Evolutionary conservation across 2,888 invertebrate genomes (phyloP).

Genomic region (Caenorhabditis wallacei): DNA sequence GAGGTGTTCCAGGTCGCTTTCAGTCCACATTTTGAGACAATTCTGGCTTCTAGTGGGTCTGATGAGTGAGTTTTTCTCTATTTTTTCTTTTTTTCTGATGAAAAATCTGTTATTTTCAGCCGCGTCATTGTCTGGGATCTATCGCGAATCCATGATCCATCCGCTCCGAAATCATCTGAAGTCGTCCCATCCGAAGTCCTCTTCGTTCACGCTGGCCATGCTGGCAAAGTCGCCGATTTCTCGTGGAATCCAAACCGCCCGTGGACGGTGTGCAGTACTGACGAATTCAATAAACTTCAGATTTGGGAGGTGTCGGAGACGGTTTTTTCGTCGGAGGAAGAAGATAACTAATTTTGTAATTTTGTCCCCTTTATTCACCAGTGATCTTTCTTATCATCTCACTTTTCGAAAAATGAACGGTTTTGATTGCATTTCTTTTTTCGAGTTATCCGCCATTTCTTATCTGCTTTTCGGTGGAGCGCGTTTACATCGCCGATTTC

Average conservation of each 20-base stretch:
- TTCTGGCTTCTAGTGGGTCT: slow-evolving; percentile 97
- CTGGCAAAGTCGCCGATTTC: slow-evolving; percentile 99
- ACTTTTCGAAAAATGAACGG: neutral
- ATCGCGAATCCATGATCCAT: slow-evolving; percentile 99
- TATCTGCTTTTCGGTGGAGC: slow-evolving; percentile 11
- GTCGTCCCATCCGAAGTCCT: too few species aligned
- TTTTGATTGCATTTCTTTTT: neutral
- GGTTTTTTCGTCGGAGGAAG: slow-evolving; percentile 4
- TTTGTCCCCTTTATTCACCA: neutral
- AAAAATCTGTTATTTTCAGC: slow-evolving; percentile 6
- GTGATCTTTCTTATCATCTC: neutral
- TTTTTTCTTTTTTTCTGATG: too few species aligned
- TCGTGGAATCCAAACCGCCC: slow-evolving; percentile 99
- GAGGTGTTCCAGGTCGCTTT: slow-evolving; percentile 99
- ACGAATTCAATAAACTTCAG: slow-evolving; percentile 99
- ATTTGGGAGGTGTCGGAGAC: slow-evolving; percentile 52
- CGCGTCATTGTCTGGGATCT: slow-evolving; percentile 93
- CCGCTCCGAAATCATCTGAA: slow-evolving; percentile 86
- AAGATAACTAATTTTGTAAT: slow-evolving; percentile 3
- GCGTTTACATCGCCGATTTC: neutral
- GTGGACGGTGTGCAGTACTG: slow-evolving; percentile 99
- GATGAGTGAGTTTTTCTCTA: slow-evolving; percentile 89
- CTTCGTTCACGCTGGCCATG: slow-evolving; percentile 98
- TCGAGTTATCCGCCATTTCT: neutral
- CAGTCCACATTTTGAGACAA: slow-evolving; percentile 99